Base-by-base conservation (phyloP, 2,797 vertebrate genomes). In the Momotus momota region DNA sequence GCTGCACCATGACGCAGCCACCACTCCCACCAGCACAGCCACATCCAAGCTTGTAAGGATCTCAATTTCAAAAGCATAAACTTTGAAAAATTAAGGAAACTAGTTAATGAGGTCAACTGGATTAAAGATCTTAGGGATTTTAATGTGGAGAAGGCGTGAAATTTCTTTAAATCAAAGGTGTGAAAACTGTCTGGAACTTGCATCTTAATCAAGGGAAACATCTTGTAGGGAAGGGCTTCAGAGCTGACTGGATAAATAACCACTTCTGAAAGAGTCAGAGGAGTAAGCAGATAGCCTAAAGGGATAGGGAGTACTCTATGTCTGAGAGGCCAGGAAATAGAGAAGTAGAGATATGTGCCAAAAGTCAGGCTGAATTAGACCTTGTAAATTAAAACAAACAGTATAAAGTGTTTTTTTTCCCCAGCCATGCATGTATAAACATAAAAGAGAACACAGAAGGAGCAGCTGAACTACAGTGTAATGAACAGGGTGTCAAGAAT, bases 151-250 rank as follows among this genome's bases (percentile, higher is more conserved):
- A 81, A 96, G 94, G 95, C 83, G 71, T 97, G 92, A 97, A 97
- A 96, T 96, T 93, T 96, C 93, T 96, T 96, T 95, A 96, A 97
- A 95, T 97, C 93, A 88, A 96, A 97, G 95, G 96, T 97, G 96
- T 88, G 94, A 96, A 97, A 97, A 88, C 81, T 88, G 95, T 96
- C 94, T 96, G 78, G 81, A 96, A 93, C 83, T 94, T 93, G 93
- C 92, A 95, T 96, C 96, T 96, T 96, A 97, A 96, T 96, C 96
- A 94, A 94, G 73, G 60, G 82, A 33, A 92, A 96, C 81, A 95
- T 96, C 90, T 90, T 86, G 86, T 20, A 55, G 66, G 51, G 66
- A 95, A 94, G 52, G 88, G 35, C 81, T 95, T n/a, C 73, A 70
- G 88, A 92, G 64, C 93, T 77, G 81, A 23, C 81, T 87, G 88